Conservation (phyloP, 64 coral and sea anemone species). For the Trachythela sp. region DNA sequence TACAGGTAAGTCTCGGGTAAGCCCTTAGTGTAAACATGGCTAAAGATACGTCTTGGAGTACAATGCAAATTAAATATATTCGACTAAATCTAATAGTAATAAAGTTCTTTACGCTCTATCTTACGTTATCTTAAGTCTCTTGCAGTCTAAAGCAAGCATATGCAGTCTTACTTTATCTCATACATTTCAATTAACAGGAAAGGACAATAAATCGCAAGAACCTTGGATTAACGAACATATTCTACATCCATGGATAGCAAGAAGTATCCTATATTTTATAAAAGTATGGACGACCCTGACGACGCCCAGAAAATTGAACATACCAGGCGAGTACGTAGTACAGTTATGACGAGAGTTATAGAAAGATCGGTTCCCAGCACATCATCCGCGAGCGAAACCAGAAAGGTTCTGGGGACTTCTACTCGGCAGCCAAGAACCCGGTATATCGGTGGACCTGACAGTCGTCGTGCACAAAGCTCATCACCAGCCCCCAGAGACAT, state of each 20-base stretch:
- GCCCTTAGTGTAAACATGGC: no score
- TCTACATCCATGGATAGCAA: not conserved
- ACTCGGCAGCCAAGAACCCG: not conserved
- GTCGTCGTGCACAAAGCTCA: not conserved
- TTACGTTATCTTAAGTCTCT: no score
- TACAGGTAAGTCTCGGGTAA: no score
- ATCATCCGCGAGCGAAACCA: not conserved
- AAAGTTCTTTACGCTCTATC: no score
- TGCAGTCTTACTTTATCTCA: no score
- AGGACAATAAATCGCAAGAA: not conserved
- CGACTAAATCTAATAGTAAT: no score
- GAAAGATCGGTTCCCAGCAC: not conserved
- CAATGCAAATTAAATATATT: no score
- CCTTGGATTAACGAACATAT: not conserved
- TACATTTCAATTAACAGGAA: no score
- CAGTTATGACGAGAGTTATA: not conserved
- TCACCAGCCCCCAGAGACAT: not conserved
- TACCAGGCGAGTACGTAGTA: not conserved
- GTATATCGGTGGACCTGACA: not conserved
- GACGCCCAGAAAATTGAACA: constrained; percentile 2
- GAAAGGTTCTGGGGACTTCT: not conserved
- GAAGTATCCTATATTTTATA: not conserved
- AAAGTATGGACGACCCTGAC: constrained; percentile 6
- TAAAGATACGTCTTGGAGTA: no score
- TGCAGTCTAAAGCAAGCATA: no score